Evolutionary conservation across 2,888 invertebrate species (phyloP).

Genomic region (Stictocephala bisonia): DNA sequence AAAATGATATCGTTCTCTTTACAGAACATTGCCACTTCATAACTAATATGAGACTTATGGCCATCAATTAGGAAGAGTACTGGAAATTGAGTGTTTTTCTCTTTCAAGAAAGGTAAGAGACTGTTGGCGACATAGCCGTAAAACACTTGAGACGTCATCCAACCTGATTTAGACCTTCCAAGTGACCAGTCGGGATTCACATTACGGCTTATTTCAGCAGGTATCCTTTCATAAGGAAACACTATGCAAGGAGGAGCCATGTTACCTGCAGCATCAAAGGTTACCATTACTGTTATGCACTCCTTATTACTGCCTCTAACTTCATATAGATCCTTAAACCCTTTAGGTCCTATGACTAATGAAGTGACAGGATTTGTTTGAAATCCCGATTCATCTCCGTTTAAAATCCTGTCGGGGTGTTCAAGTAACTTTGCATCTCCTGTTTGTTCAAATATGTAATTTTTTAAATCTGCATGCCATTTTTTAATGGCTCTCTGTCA

Average conservation of each 20-base stretch:
- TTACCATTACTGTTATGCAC: conserved; percentile 8
- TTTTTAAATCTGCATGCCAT: too few species aligned
- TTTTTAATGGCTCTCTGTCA: too few species aligned
- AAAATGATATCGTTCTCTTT: conserved; percentile 11
- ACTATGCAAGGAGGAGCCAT: conserved; percentile 29
- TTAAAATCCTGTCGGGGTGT: conserved; percentile 24
- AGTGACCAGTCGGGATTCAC: conserved; percentile 28
- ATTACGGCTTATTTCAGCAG: conserved; percentile 29
- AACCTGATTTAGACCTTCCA: conserved; percentile 10
- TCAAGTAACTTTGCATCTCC: too few species aligned
- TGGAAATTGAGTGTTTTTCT: conserved; percentile 45
- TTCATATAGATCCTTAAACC: conserved; percentile 23
- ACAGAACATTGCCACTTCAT: conserved; percentile 24
- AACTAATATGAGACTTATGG: conserved; percentile 16
- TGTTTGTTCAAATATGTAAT: too few species aligned
- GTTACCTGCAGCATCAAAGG: conserved; percentile 25
- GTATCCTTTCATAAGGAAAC: conserved; percentile 15
- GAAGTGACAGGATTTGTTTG: conserved; percentile 29
- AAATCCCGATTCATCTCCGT: conserved; percentile 32
- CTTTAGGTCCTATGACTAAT: conserved; percentile 25
- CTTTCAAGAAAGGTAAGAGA: conserved; percentile 25
- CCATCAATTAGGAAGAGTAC: conserved; percentile 4
- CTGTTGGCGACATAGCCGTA: conserved; percentile 18
- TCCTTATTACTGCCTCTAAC: conserved; percentile 2
- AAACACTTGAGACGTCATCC: conserved; percentile 26